Evolutionary conservation across 2,888 invertebrate species (phyloP), one percentile per base, ranked within the genome.

Genomic region (Atrina japonica): DNA sequence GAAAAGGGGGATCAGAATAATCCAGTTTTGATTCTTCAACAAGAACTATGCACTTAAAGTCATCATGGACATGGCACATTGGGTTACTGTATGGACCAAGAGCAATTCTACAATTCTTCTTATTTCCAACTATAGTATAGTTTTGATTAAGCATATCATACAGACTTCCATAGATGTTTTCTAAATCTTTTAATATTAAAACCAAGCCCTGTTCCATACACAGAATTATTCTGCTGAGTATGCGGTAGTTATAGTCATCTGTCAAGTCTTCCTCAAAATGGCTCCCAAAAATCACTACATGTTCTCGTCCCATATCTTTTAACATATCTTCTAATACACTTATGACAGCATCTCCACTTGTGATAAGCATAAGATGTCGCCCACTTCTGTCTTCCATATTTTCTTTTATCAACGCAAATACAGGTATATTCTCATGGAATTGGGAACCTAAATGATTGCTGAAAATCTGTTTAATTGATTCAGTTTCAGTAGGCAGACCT

Each of bases 131-230:
- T 6, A 77, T 40, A 0, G 77, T 81, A 61, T 84, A 84, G 60
- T 83, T 83, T 47, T 83, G 83, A 65, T 85, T 85, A 1, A 85
- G 70, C 83, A 84, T 82, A 53, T 81, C 81, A 70, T 81, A 80
- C 9, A 80, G 50, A 56, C 78, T 79, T 29, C 77, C 79, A 50
- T 80, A 84, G 6, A 84, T 79, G 47, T 53, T 71, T 9, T 85
- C 82, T 3, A 84, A 71, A 40, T 82, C 83, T 67, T 80, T 82
- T 25, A 84, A 41, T 16, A 83, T 76, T 7, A 84, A 47, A 16
- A 81, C 77, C 11, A 77, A 30, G 0, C 83, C 83, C 67, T 80
- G 71, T 59, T 84, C 84, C 84, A 84, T 84, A 40, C 84, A 84
- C 1, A 82, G 69, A 16, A 83, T 84, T 1, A 84, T 81, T 66